phyloP scores from a whole-genome alignment of 2,113 vertebrate genomes.

The Pachycephala philippinensis region DNA sequence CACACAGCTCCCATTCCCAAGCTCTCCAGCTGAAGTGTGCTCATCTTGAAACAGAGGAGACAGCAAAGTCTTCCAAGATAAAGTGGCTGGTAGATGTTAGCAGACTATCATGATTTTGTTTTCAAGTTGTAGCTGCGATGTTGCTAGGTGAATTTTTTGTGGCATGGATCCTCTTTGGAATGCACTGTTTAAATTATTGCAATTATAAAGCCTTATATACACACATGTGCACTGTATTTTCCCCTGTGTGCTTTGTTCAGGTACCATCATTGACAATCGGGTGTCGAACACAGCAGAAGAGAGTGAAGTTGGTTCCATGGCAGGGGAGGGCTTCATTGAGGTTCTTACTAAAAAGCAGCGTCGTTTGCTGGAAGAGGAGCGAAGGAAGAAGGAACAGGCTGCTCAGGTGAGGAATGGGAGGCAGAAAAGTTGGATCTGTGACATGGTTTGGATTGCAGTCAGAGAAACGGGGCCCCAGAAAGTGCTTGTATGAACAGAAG shows the following conservation, averaged over 20 bases:
- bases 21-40: background rate
- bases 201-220: background rate
- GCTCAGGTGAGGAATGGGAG: slow-evolving; percentile 71
- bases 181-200: background rate
- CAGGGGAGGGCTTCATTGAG: slow-evolving; percentile 87
- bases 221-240: background rate
- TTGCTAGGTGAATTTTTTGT: background rate
- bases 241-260: slow-evolving; percentile 17
- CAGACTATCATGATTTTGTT: background rate
- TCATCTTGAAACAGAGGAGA: background rate
- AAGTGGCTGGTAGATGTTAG: background rate
- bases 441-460: background rate
- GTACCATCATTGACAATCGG: slow-evolving; percentile 66
- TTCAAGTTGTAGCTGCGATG: background rate
- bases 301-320: slow-evolving; percentile 71
- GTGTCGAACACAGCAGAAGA: slow-evolving; percentile 73
- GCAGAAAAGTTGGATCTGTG: background rate
- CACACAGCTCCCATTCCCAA: background rate
- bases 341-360: slow-evolving; percentile 92
- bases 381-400: slow-evolving; percentile 91
- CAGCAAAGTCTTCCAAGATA: background rate
- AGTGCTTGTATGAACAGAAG: background rate
- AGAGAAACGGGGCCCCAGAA: background rate
- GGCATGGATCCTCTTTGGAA: background rate
- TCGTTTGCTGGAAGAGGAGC: slow-evolving; percentile 91